Evolutionary conservation across 2,113 vertebrate species (phyloP).

Genomic region (Mellivora capensis): DNA sequence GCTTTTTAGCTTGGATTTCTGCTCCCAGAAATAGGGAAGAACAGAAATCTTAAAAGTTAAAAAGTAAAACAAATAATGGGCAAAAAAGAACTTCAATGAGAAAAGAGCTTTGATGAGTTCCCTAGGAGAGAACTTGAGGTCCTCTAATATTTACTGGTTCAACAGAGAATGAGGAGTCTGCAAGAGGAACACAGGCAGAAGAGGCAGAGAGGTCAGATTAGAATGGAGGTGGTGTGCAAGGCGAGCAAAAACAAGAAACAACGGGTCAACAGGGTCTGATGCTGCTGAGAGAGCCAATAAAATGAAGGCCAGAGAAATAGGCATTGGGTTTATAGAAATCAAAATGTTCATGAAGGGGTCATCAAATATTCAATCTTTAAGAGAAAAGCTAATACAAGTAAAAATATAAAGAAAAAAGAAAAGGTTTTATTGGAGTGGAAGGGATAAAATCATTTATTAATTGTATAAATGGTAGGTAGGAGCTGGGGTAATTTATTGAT

Average conservation of each 20-base stretch:
- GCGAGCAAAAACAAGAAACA: background rate
- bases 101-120: background rate
- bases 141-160: background rate
- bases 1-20: background rate
- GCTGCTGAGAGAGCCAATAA: background rate
- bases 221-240: background rate
- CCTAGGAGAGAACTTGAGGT: background rate
- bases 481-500: background rate
- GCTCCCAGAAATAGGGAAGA: background rate
- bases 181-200: background rate
- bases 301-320: background rate
- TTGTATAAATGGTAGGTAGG: background rate
- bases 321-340: background rate
- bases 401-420: background rate
- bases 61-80: background rate
- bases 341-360: background rate
- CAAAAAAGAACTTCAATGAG: background rate
- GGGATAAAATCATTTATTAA: background rate
- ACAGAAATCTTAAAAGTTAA: background rate
- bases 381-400: background rate
- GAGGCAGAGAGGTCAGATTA: background rate
- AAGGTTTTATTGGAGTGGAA: background rate
- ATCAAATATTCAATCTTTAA: background rate
- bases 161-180: background rate
- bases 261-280: background rate